phyloP scores from a whole-genome alignment of 2,797 vertebrate species.

The Xyrichtys novacula region DNA sequence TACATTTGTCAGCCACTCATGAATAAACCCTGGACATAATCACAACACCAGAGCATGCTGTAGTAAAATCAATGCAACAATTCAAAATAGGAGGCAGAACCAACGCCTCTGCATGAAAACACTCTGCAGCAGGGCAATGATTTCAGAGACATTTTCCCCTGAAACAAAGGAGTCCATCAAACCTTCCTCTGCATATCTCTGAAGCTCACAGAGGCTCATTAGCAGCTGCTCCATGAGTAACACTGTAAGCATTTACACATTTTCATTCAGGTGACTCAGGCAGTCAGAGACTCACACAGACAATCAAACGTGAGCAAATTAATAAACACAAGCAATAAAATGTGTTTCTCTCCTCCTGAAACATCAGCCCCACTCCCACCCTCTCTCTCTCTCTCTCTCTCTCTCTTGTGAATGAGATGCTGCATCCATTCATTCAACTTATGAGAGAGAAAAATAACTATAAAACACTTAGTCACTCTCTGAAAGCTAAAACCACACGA shows the following conservation, averaged over 20 bases:
- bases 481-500: slow-evolving; percentile 31
- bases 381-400: slow-evolving; percentile 22
- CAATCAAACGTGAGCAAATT: slow-evolving; percentile 40
- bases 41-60: slow-evolving; percentile 48
- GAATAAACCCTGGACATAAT: slow-evolving; percentile 51
- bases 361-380: slow-evolving; percentile 23
- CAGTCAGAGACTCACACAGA: slow-evolving; percentile 31
- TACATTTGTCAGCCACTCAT: slow-evolving; percentile 55
- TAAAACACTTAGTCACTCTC: slow-evolving; percentile 46
- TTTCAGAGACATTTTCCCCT: slow-evolving; percentile 36
- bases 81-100: slow-evolving; percentile 21
- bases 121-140: slow-evolving; percentile 49
- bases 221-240: slow-evolving; percentile 32
- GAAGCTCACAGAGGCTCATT: slow-evolving; percentile 41
- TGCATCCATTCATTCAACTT: slow-evolving; percentile 76
- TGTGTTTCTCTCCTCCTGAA: slow-evolving; percentile 27
- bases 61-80: slow-evolving; percentile 60
- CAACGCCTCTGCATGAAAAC: slow-evolving; percentile 31
- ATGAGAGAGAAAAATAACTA: slow-evolving; percentile 45
- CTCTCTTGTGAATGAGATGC: slow-evolving; percentile 72
- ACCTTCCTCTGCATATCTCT: slow-evolving; percentile 54
- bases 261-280: slow-evolving; percentile 27
- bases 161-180: slow-evolving; percentile 64
- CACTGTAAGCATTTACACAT: slow-evolving; percentile 31
- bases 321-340: slow-evolving; percentile 46